These are phyloP conservation scores for Perizoma flavofasciatum DNA, from an alignment of 2,888 invertebrate genomes.

Conservation along the genomic window DNA sequence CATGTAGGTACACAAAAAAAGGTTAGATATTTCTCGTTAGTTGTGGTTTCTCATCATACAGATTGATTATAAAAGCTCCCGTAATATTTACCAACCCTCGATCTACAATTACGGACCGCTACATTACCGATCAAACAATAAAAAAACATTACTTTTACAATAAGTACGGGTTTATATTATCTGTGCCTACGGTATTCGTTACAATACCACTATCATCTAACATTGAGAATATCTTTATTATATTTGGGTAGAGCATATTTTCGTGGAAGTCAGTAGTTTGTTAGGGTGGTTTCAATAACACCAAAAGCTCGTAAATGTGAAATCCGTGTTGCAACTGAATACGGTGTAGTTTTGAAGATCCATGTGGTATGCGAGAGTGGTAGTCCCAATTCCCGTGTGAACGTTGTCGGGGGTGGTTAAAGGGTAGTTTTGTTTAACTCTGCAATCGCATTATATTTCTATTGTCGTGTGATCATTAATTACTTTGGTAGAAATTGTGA, in stretches of 20 bases:
- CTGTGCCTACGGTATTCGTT: constrained; percentile 27
- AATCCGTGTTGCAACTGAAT: constrained; percentile 12
- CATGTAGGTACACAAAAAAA: too few species aligned
- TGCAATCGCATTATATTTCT: constrained; percentile 32
- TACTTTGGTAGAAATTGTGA: constrained; percentile 27
- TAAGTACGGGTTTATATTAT: constrained; percentile 30
- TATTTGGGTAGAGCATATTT: constrained; percentile 30
- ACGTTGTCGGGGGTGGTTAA: constrained; percentile 44
- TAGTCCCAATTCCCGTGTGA: constrained; percentile 66
- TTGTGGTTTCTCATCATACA: constrained; percentile 10
- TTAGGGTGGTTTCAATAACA: constrained; percentile 17
- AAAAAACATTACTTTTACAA: constrained; percentile 50
- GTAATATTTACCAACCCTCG: constrained; percentile 28
- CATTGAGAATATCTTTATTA: constrained; percentile 15
- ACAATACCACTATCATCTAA: constrained; percentile 18
- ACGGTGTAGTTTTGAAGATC: neutral
- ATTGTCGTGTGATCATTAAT: constrained; percentile 39
- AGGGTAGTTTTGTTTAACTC: constrained; percentile 40
- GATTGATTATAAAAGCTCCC: constrained; percentile 4
- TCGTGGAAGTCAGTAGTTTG: constrained; percentile 11
- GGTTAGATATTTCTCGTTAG: too few species aligned
- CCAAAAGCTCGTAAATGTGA: neutral
- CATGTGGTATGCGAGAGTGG: constrained; percentile 3
- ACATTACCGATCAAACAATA: constrained; percentile 45
- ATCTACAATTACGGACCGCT: constrained; percentile 43